A percentile compares a stretch with the other conserved stretches of the same genome.
phyloP scores from a whole-genome alignment of 2,113 vertebrate species.

The Podarcis muralis region DNA sequence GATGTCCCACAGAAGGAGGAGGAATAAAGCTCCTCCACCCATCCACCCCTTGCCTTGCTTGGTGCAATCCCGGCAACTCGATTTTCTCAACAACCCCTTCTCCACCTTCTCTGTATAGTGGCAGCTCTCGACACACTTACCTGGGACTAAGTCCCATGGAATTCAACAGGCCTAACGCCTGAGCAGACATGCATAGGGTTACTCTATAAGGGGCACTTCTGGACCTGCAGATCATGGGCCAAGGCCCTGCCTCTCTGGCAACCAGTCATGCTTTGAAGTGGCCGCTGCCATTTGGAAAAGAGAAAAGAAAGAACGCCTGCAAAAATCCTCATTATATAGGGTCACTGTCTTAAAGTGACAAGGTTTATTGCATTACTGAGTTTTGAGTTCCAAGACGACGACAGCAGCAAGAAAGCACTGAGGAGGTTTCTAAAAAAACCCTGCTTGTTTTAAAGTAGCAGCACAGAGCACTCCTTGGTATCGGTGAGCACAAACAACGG shows the following conservation, averaged over 20 bases:
- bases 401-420: slow-evolving; percentile 56
- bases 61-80: not conserved
- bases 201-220: not conserved
- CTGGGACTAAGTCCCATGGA: not conserved
- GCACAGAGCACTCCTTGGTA: slow-evolving; percentile 72
- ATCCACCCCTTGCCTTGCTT: too few relatives aligned
- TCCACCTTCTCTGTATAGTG: not conserved
- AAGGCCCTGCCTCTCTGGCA: not conserved
- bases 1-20: not conserved
- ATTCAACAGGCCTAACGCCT: not conserved
- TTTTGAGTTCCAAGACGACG: slow-evolving; percentile 70
- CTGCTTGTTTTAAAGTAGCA: slow-evolving; percentile 80
- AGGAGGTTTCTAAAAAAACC: slow-evolving; percentile 78
- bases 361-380: slow-evolving; percentile 79
- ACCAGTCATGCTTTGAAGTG: not conserved
- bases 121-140: not conserved
- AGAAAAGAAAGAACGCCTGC: slow-evolving; percentile 39
- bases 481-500: slow-evolving; percentile 68
- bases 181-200: not conserved
- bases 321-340: slow-evolving; percentile 69
- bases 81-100: not conserved
- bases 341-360: slow-evolving; percentile 69
- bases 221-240: too few relatives aligned
- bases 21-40: not conserved
- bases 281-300: slow-evolving; percentile 67